A percentile compares a stretch with the other conserved stretches of the same genome.
Conservation (phyloP, 2,797 vertebrate species). For the Acropternis orthonyx region DNA sequence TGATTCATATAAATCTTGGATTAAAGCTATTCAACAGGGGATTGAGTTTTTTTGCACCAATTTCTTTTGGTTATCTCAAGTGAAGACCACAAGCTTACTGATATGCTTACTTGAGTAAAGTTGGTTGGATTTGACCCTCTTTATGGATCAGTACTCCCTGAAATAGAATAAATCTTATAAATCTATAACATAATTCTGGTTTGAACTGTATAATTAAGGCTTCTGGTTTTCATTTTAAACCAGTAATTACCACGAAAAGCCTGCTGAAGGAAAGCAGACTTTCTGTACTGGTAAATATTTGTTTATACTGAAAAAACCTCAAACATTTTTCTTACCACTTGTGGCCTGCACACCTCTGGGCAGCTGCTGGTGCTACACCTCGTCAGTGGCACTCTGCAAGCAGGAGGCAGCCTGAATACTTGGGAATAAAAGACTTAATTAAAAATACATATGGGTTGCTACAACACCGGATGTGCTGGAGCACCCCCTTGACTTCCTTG, state of each 20-base stretch:
- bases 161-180: conserved; percentile 19
- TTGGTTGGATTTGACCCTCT: neutral
- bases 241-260: conserved; percentile 62
- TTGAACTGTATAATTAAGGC: conserved; percentile 65
- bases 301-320: conserved; percentile 59
- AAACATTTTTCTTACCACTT: conserved; percentile 29
- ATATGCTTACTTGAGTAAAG: neutral
- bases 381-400: neutral
- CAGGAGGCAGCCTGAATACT: neutral
- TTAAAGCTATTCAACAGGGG: neutral
- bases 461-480: neutral
- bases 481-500: neutral
- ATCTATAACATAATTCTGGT: conserved; percentile 50
- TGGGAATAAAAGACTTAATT: neutral
- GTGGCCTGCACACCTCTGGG: conserved; percentile 31
- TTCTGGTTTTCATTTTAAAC: conserved; percentile 62
- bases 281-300: conserved; percentile 64
- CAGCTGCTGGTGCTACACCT: conserved; percentile 23
- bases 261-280: conserved; percentile 58
- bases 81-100: neutral
- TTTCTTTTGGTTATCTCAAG: neutral
- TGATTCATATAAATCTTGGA: neutral
- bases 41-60: neutral
- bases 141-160: neutral
- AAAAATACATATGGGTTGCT: neutral